Evolutionary conservation across 1,140 invertebrate species (phyloP).

Genomic region (Oncopeltus fasciatus): DNA sequence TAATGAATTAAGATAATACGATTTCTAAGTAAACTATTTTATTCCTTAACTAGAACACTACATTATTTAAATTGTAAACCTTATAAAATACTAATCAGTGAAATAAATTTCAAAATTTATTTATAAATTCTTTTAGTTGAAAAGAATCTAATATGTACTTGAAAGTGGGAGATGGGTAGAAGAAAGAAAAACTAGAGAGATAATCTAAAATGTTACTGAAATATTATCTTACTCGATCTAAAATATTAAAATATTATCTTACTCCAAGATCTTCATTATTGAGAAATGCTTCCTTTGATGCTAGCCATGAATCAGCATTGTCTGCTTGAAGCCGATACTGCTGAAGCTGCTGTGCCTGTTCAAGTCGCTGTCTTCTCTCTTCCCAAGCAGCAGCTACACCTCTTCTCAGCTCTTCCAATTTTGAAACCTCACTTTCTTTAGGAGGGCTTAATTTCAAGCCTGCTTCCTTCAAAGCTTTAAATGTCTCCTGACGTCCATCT

Average conservation of each 20-base stretch:
- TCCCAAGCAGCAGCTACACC: conserved; percentile 64
- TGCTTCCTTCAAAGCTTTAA: conserved; percentile 59
- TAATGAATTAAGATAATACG: no score
- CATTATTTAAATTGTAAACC: no score
- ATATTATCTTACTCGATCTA: background rate
- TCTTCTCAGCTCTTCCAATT: conserved; percentile 52
- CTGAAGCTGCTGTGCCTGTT: conserved; percentile 85
- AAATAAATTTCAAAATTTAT: background rate
- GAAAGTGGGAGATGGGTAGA: no score
- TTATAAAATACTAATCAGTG: no score
- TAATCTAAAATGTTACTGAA: no score
- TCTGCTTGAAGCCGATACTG: conserved; percentile 72
- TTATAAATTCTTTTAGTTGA: no score
- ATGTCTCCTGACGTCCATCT: conserved; percentile 70
- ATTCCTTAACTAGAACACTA: no score
- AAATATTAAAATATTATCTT: conserved; percentile 3
- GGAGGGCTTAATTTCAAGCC: conserved; percentile 46
- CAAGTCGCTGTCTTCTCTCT: conserved; percentile 60
- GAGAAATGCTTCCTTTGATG: conserved; percentile 81
- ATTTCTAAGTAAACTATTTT: no score
- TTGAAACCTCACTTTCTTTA: conserved; percentile 38
- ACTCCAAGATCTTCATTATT: conserved; percentile 82
- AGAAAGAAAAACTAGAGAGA: no score
- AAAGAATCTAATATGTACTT: no score
- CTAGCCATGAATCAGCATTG: conserved; percentile 74